phyloP scores from a whole-genome alignment of 1,140 invertebrate species.

The Heterodera schachtii region DNA sequence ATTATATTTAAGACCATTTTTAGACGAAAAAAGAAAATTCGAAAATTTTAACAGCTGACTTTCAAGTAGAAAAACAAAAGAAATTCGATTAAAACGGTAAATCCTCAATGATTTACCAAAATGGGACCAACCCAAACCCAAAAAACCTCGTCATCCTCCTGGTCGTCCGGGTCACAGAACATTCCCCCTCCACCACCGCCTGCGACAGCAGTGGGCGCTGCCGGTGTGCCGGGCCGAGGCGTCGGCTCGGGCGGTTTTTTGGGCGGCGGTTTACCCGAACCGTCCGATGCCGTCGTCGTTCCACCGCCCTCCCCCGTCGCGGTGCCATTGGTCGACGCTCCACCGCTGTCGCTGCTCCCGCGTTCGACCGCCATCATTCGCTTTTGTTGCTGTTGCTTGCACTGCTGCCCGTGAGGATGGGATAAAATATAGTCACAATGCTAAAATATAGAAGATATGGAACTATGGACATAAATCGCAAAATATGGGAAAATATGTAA shows the following conservation, averaged over 20 bases:
- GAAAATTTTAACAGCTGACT: too few relatives aligned
- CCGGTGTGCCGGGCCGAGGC: neutral
- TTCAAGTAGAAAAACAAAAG: too few relatives aligned
- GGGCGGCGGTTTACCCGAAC: neutral
- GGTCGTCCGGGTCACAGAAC: slow-evolving; percentile 24
- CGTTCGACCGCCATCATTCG: neutral
- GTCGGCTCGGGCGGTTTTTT: slow-evolving; percentile 2
- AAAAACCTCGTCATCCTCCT: slow-evolving; percentile 27
- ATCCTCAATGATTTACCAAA: neutral
- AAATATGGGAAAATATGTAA: too few relatives aligned
- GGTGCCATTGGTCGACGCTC: neutral
- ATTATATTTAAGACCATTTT: too few relatives aligned
- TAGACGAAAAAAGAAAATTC: too few relatives aligned
- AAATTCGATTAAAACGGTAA: neutral
- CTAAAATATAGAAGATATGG: too few relatives aligned
- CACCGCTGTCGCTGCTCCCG: neutral
- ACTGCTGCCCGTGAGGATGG: too few relatives aligned
- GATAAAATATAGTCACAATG: too few relatives aligned
- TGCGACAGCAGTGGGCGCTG: neutral
- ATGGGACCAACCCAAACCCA: neutral
- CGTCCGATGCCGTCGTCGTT: neutral
- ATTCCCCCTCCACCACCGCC: neutral
- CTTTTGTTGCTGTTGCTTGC: too few relatives aligned
- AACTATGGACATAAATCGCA: too few relatives aligned
- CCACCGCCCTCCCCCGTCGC: neutral